These are phyloP conservation scores for Bombus confusus DNA, from an alignment of 1,140 invertebrate genomes.

Conservation along the genomic window DNA sequence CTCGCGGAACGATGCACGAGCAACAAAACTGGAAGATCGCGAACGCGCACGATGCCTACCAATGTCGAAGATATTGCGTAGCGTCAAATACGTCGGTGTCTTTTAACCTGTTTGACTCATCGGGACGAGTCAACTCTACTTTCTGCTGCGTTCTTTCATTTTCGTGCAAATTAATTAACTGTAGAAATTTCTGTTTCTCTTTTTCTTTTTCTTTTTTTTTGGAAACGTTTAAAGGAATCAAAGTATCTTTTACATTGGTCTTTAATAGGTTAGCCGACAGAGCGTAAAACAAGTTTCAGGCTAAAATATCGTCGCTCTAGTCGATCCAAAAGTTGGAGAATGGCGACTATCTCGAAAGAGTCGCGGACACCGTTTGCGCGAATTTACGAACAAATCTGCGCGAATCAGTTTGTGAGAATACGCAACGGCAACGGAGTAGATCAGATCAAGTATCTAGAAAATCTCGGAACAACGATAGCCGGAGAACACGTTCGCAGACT, in stretches of 20 bases:
- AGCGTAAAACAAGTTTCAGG: too few relatives aligned
- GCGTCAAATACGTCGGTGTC: neutral
- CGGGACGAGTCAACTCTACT: neutral
- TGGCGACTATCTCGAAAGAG: slow-evolving; percentile 11
- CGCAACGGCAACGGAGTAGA: too few relatives aligned
- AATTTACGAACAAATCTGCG: neutral
- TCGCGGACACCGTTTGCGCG: too few relatives aligned
- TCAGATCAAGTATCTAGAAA: neutral
- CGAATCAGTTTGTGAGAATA: neutral
- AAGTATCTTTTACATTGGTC: too few relatives aligned
- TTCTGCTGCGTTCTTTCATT: too few relatives aligned
- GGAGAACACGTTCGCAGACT: slow-evolving; percentile 29
- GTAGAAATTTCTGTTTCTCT: too few relatives aligned
- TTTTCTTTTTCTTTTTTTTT: too few relatives aligned
- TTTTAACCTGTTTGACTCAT: neutral
- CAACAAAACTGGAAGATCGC: neutral
- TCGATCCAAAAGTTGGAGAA: slow-evolving; percentile 32
- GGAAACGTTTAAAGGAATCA: too few relatives aligned
- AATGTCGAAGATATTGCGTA: neutral
- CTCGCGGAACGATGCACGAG: neutral
- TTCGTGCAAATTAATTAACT: too few relatives aligned
- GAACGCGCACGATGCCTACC: neutral
- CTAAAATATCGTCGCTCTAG: neutral
- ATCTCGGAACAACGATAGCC: slow-evolving; percentile 7
- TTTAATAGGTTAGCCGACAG: too few relatives aligned